Conservation (phyloP, 2,888 invertebrate genomes). For the Eudemis profundana region DNA sequence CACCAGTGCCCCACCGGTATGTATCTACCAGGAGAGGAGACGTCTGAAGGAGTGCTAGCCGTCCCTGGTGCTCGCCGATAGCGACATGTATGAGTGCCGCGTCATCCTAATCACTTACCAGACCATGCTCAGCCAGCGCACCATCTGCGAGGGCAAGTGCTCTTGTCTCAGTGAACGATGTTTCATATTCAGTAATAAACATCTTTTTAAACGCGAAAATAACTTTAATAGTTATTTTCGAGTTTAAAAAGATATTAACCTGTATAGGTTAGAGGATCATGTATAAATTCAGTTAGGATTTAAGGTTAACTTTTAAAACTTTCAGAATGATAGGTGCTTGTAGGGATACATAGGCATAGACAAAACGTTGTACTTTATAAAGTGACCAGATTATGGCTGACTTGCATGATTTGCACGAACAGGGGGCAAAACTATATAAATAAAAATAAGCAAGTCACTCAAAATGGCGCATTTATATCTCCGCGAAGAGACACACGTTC, state of each 20-base stretch:
- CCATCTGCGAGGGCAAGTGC: constrained; percentile 95
- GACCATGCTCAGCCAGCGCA: constrained; percentile 90
- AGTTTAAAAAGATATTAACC: too few species aligned
- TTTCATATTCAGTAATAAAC: too few species aligned
- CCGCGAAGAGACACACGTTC: neutral
- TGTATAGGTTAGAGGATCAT: too few species aligned
- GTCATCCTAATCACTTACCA: constrained; percentile 93
- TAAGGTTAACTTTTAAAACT: too few species aligned
- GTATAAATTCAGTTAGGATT: too few species aligned
- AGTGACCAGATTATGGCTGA: neutral
- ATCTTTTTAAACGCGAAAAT: too few species aligned
- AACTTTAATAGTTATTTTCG: too few species aligned
- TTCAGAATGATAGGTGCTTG: too few species aligned
- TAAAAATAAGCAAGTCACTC: neutral
- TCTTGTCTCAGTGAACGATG: too few species aligned
- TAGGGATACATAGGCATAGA: too few species aligned
- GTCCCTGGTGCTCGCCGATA: constrained; percentile 89
- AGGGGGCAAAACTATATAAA: neutral
- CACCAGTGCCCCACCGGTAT: constrained; percentile 94
- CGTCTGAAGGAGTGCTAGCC: constrained; percentile 94
- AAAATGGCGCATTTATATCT: neutral
- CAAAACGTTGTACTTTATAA: neutral
- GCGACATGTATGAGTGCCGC: constrained; percentile 91
- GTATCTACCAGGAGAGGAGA: constrained; percentile 71
- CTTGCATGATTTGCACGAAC: neutral